phyloP scores from a whole-genome alignment of 2,797 vertebrate species.

The Myripristis jacobus region DNA sequence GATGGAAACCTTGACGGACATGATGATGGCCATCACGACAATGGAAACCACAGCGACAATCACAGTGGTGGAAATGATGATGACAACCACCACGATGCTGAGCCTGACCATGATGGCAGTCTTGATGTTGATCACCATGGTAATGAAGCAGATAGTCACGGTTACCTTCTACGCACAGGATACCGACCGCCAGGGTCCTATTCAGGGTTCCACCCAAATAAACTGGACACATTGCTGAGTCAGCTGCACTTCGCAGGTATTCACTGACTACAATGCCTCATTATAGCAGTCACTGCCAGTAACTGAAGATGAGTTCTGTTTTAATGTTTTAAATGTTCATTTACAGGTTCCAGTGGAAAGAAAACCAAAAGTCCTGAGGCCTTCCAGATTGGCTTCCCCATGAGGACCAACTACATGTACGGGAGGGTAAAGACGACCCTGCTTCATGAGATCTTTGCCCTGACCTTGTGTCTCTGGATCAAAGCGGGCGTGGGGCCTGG shows the following conservation, averaged over 20 bases:
- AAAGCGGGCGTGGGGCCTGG: slow-evolving; percentile 79
- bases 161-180: slow-evolving; percentile 62
- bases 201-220: slow-evolving; percentile 64
- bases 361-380: slow-evolving; percentile 70
- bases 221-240: slow-evolving; percentile 80
- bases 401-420: slow-evolving; percentile 90
- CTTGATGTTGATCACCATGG: slow-evolving; percentile 17
- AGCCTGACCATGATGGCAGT: slow-evolving; percentile 1
- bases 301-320: not conserved
- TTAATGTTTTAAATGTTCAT: not conserved
- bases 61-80: slow-evolving; percentile 26
- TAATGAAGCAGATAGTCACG: slow-evolving; percentile 69
- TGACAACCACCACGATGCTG: slow-evolving; percentile 31
- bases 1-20: slow-evolving; percentile 23
- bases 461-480: slow-evolving; percentile 90
- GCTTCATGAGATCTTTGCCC: slow-evolving; percentile 85
- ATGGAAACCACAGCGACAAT: slow-evolving; percentile 23
- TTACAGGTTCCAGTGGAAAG: slow-evolving; percentile 73
- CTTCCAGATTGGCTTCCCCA: slow-evolving; percentile 89
- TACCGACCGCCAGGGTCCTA: slow-evolving; percentile 58
- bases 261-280: not conserved
- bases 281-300: not conserved
- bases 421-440: slow-evolving; percentile 85
- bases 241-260: slow-evolving; percentile 80
- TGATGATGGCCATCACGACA: slow-evolving; percentile 22